Evolutionary conservation across 1,140 invertebrate species (phyloP).

Genomic region (Pachyrhynchus sulphureomaculatus): DNA sequence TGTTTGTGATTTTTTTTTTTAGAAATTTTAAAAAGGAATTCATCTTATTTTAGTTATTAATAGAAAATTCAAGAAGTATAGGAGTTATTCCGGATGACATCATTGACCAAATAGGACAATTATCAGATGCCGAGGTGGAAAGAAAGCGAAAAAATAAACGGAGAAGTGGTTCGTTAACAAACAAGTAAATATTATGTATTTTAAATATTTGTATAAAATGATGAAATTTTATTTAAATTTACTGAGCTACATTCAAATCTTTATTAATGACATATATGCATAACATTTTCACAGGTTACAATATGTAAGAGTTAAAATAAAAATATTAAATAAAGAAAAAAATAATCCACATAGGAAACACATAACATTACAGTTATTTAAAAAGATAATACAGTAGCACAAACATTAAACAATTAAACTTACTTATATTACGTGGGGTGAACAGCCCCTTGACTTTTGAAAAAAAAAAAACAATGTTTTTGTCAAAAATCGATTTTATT

Average conservation of each 20-base stretch:
- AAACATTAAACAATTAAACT: too few relatives aligned
- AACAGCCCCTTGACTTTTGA: too few relatives aligned
- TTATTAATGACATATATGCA: too few relatives aligned
- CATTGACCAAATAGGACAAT: conserved; percentile 50
- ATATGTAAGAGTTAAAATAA: too few relatives aligned
- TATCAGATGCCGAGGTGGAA: conserved; percentile 35
- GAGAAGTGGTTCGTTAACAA: conserved; percentile 77
- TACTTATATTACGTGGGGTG: too few relatives aligned
- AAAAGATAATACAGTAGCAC: too few relatives aligned
- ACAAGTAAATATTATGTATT: conserved; percentile 60
- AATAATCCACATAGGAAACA: too few relatives aligned
- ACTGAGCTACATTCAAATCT: too few relatives aligned
- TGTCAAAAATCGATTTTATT: too few relatives aligned
- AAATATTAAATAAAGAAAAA: background rate
- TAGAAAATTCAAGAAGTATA: conserved; percentile 73
- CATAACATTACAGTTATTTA: too few relatives aligned
- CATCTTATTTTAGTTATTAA: conserved; percentile 64
- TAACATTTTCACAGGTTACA: too few relatives aligned
- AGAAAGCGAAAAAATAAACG: conserved; percentile 69
- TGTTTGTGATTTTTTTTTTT: conserved; percentile 9
- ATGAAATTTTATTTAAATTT: background rate
- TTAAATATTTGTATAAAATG: background rate
- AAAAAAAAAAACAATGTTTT: too few relatives aligned
- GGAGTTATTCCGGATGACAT: conserved; percentile 67
- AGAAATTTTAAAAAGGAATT: background rate